phyloP scores from a whole-genome alignment of 2,113 vertebrate species.

The Pomatorhinus ruficollis region DNA sequence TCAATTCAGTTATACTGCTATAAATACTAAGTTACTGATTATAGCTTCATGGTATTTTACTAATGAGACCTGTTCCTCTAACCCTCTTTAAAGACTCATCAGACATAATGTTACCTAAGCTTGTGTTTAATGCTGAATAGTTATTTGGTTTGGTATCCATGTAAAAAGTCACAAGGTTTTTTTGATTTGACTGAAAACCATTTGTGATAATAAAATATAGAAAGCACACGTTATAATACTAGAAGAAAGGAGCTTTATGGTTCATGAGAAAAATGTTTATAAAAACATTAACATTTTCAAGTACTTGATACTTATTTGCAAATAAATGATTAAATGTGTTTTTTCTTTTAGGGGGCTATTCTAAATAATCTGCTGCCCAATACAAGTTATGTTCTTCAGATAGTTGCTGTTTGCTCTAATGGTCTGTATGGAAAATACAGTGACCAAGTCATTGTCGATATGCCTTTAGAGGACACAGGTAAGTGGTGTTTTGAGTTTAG shows the following conservation, averaged over 20 bases:
- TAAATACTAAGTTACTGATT: neutral
- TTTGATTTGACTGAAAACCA: neutral
- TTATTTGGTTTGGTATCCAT: neutral
- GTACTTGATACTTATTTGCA: neutral
- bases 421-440: conserved; percentile 89
- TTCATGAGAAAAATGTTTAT: neutral
- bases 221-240: neutral
- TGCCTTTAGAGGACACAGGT: conserved; percentile 87
- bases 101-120: neutral
- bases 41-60: neutral
- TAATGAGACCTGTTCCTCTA: neutral
- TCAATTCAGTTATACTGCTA: neutral
- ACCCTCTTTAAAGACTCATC: neutral
- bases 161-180: neutral
- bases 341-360: conserved; percentile 89
- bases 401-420: conserved; percentile 92
- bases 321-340: neutral
- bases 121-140: neutral
- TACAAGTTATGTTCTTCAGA: conserved; percentile 90
- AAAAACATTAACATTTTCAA: neutral
- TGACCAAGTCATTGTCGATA: conserved; percentile 83
- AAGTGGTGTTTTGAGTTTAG: conserved; percentile 70
- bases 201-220: neutral
- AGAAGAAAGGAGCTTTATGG: neutral
- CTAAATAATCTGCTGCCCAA: conserved; percentile 88